Base-by-base conservation (phyloP, 2,888 invertebrate species). In the Drosophila paranaensis region DNA sequence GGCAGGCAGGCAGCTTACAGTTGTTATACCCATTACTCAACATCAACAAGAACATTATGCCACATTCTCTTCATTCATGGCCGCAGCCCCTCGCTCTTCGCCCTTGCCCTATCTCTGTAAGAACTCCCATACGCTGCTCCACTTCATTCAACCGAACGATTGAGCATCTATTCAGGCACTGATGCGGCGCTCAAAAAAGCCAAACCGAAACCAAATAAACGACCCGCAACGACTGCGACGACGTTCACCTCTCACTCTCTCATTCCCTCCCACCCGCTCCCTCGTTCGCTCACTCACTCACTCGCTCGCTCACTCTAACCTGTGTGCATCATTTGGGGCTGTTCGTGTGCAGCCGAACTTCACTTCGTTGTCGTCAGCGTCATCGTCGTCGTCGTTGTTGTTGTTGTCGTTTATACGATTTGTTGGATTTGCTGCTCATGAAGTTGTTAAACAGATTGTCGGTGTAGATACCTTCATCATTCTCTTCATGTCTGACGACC, bases 371-470 rank as follows among this genome's bases (percentile, higher is more conserved):
- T 63, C 73, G 65, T 72, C 73, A 67, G 33, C 60, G 30, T 33
- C 54, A 39, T 60, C 54, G 54, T 37, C 74, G 56, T 77, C 53
- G 30, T 42, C 20, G 39, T 45, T 30, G 58, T 66, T 37, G 50
- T 46, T 66, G 82, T 85, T 83, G 83, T 81, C 86, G 86, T 80
- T 84, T 86, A 90, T 90, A 90, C 90, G 90, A 90, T 90, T 90
- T 90, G 90, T 90, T 90, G 90, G 91, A 91, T 90, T 90, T 91
- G 90, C 89, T 90, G 90, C 89, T 91, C 91, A 90, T 90, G 91
- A 90, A 90, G 91, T 90, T 90, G 90, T 90, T 90, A 91, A 91
- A 90, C 90, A 90, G 90, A 90, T 90, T 90, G 90, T 91, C 90
- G 90, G 90, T 90, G 87, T 90, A 91, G 90, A 91, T 91, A 91